A percentile compares a stretch with the other conserved stretches of the same genome.
Evolutionary conservation across 2,888 invertebrate species (phyloP).

Genomic region (Lochmaea crataegi): DNA sequence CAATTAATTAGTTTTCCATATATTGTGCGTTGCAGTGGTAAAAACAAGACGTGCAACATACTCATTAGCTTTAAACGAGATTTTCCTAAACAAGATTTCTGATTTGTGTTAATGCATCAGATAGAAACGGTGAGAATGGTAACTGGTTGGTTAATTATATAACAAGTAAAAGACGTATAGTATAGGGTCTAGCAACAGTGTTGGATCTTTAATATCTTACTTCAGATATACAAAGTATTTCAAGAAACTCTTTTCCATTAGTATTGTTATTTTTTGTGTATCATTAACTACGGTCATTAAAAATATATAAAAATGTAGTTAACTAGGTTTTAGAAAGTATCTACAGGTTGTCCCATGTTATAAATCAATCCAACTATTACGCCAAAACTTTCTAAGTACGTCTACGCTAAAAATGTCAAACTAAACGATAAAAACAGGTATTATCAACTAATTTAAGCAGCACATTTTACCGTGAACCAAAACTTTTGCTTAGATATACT

Average conservation of each 20-base stretch:
- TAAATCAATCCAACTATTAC: not conserved
- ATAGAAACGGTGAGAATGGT: not conserved
- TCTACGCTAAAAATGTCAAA: too few relatives aligned
- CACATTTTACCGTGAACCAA: too few relatives aligned
- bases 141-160: not conserved
- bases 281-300: not conserved
- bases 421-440: too few relatives aligned
- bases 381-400: too few relatives aligned
- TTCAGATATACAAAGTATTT: constrained; percentile 4
- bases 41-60: constrained; percentile 1
- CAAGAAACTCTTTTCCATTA: not conserved
- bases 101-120: constrained; percentile 3
- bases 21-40: not conserved
- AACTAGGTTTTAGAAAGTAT: not conserved
- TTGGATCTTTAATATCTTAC: not conserved
- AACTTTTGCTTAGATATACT: too few relatives aligned
- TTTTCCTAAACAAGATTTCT: constrained; percentile 8
- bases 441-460: too few relatives aligned
- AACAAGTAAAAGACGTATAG: not conserved
- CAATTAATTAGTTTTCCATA: not conserved
- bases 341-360: not conserved
- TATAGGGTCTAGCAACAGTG: not conserved
- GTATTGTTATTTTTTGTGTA: not conserved
- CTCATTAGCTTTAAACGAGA: constrained; percentile 5
- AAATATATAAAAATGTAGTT: not conserved